Evolutionary conservation across 2,888 invertebrate genomes (phyloP).

Genomic region (Colletes collaris): DNA sequence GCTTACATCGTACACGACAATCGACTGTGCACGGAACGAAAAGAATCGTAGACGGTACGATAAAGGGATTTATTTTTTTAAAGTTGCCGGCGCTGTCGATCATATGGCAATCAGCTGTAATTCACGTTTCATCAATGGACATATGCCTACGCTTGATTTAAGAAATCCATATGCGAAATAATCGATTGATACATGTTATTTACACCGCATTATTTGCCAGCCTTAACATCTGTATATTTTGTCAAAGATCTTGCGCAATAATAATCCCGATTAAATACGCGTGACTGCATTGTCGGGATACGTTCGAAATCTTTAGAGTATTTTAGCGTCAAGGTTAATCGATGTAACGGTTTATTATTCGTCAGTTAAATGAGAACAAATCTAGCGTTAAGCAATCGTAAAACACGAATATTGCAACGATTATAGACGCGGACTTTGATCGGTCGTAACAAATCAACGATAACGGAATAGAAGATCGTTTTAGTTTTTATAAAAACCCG

Average conservation of each 20-base stretch:
- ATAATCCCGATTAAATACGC: slow-evolving; percentile 14
- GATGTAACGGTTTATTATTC: slow-evolving; percentile 52
- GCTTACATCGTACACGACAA: neutral
- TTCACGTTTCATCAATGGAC: slow-evolving; percentile 47
- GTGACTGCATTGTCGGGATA: slow-evolving; percentile 4
- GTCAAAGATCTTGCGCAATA: slow-evolving; percentile 30
- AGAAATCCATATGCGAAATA: slow-evolving; percentile 2
- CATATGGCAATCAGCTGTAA: slow-evolving; percentile 80
- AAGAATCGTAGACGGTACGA: neutral
- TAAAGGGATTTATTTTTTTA: slow-evolving; percentile 25
- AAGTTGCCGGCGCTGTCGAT: slow-evolving; percentile 72
- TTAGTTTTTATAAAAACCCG: neutral
- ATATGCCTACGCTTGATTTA: slow-evolving; percentile 23
- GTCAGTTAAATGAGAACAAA: slow-evolving; percentile 37
- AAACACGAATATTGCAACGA: slow-evolving; percentile 1
- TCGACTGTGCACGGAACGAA: neutral
- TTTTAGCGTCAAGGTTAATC: slow-evolving; percentile 59
- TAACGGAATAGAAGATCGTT: neutral
- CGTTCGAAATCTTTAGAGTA: slow-evolving; percentile 35
- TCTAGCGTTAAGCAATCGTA: slow-evolving; percentile 23
- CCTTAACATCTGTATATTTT: neutral
- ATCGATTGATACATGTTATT: slow-evolving; percentile 3
- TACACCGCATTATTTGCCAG: neutral
- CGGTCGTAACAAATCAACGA: neutral
- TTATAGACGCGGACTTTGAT: neutral